Percentiles rank a stretch among this genome's conserved stretches.
phyloP scores from a whole-genome alignment of 2,113 vertebrate species.

The Chaetodon auriga region DNA sequence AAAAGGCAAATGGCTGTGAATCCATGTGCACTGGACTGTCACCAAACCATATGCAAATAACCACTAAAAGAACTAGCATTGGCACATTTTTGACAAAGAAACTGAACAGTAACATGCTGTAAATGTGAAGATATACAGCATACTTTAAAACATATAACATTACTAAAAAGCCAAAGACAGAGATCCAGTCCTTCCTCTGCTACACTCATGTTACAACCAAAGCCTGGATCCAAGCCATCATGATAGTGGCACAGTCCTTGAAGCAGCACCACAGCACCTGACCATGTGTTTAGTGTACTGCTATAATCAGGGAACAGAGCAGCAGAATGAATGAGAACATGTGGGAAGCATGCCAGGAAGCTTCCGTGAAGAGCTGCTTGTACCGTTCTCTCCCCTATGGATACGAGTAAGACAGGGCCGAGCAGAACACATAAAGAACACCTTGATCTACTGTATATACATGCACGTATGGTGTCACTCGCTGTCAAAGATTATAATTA shows the following conservation, averaged over 20 bases:
- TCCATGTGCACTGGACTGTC: slow-evolving; percentile 23
- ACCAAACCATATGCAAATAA: slow-evolving; percentile 33
- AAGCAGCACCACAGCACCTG: slow-evolving; percentile 52
- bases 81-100: slow-evolving; percentile 4
- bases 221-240: slow-evolving; percentile 49
- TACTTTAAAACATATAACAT: too few species aligned
- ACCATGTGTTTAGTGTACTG: slow-evolving; percentile 60
- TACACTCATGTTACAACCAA: slow-evolving; percentile 20
- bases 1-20: slow-evolving; percentile 42
- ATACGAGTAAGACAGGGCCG: slow-evolving; percentile 23
- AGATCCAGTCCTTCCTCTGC: not conserved
- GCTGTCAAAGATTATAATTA: slow-evolving; percentile 18
- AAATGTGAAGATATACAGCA: not conserved
- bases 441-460: slow-evolving; percentile 36
- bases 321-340: slow-evolving; percentile 43
- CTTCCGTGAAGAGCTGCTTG: slow-evolving; percentile 43
- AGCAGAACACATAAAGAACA: slow-evolving; percentile 37
- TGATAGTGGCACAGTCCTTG: slow-evolving; percentile 52
- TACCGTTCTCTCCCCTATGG: slow-evolving; percentile 36
- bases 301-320: slow-evolving; percentile 51
- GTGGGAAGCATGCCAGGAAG: slow-evolving; percentile 55
- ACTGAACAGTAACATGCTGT: not conserved
- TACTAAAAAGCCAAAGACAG: not conserved
- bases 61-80: not conserved
- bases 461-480: slow-evolving; percentile 31